A percentile compares a stretch with the other conserved stretches of the same genome.
These are phyloP conservation scores for Corythornis cristatus DNA, from an alignment of 2,113 vertebrate species.

Conservation along the genomic window DNA sequence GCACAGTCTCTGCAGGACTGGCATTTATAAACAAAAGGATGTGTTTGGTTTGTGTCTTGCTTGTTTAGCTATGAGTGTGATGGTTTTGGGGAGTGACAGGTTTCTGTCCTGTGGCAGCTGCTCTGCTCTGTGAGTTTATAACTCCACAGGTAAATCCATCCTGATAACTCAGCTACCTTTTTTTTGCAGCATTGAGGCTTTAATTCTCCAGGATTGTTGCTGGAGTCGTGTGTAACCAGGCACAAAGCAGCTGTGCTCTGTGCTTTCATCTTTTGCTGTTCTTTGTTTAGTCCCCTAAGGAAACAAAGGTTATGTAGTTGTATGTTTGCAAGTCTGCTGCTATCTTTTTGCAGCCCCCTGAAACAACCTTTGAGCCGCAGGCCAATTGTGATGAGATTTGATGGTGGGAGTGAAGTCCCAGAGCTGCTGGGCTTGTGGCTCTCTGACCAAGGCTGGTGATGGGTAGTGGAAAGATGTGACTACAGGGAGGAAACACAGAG, in stretches of 20 bases:
- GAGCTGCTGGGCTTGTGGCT: neutral
- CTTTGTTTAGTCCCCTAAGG: neutral
- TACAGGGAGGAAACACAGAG: neutral
- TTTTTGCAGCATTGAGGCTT: neutral
- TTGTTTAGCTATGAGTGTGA: neutral
- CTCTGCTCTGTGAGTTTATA: neutral
- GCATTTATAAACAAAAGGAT: accelerated
- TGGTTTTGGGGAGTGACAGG: neutral
- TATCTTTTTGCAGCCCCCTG: neutral
- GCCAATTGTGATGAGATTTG: neutral
- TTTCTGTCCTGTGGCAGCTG: neutral
- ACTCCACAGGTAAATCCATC: too few species aligned
- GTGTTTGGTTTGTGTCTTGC: neutral
- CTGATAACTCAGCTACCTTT: neutral
- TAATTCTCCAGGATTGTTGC: neutral
- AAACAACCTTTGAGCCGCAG: neutral
- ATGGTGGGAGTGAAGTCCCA: neutral
- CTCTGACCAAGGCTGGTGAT: neutral
- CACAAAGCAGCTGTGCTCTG: neutral
- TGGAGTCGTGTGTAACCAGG: neutral
- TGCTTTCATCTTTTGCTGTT: neutral
- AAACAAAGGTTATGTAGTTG: neutral
- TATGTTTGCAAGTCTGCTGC: neutral
- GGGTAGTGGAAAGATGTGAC: neutral
- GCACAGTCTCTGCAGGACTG: neutral